Percentiles rank a stretch among this genome's conserved stretches.
These are phyloP conservation scores for Podocnemis expansa DNA, from an alignment of 2,113 vertebrate genomes.

Conservation along the genomic window DNA sequence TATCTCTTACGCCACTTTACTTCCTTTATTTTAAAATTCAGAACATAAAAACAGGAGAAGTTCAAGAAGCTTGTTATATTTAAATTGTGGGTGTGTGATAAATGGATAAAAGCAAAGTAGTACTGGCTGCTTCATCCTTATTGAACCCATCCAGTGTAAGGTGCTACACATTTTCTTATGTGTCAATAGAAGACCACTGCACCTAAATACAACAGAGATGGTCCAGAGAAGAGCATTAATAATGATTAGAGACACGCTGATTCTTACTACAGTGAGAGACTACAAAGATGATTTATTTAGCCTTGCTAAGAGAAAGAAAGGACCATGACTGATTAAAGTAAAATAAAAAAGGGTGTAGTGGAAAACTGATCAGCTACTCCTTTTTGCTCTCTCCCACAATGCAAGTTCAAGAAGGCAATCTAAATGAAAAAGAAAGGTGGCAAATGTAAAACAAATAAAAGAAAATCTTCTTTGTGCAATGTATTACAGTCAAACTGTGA, in stretches of 20 bases:
- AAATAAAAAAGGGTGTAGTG: background rate
- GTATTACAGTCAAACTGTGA: background rate
- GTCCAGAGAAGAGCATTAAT: background rate
- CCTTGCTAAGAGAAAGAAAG: background rate
- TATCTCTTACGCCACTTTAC: background rate
- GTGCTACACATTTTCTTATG: background rate
- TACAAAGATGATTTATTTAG: background rate
- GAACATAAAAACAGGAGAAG: background rate
- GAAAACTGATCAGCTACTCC: background rate
- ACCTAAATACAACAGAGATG: background rate
- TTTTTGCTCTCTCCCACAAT: background rate
- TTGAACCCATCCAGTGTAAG: background rate
- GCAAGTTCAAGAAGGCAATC: background rate
- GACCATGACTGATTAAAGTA: background rate
- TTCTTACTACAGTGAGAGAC: background rate
- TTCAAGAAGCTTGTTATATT: background rate
- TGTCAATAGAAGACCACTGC: background rate
- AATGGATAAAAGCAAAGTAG: background rate
- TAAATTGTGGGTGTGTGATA: background rate
- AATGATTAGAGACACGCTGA: background rate
- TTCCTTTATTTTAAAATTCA: background rate
- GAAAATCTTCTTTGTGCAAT: background rate
- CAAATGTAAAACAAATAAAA: background rate
- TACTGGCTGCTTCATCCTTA: background rate
- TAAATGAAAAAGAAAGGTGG: background rate